These are phyloP conservation scores for Allolobophora icterica DNA, from an alignment of 2,888 invertebrate species.

Conservation along the genomic window DNA sequence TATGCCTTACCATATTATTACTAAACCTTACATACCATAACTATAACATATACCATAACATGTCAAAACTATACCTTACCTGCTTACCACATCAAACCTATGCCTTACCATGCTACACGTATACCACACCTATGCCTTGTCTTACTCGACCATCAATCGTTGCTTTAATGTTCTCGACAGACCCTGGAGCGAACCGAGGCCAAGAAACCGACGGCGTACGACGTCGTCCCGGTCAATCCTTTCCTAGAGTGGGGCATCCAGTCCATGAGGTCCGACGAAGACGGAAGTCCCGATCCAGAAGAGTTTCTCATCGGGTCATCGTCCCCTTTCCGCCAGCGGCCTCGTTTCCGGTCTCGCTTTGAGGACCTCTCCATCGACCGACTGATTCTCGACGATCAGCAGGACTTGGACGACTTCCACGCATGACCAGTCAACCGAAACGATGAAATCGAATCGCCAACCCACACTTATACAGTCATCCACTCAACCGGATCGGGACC, in stretches of 20 bases:
- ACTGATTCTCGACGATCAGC: not conserved
- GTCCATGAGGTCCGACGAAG: not conserved
- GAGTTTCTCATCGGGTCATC: not conserved
- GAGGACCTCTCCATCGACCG: slow-evolving; percentile 17
- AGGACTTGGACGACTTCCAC: not conserved
- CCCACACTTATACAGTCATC: not conserved
- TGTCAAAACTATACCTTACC: no score
- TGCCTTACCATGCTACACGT: no score
- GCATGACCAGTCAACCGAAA: not conserved
- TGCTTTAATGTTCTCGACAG: not conserved
- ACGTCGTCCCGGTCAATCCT: not conserved
- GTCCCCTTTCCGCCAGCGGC: not conserved
- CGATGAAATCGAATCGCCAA: not conserved
- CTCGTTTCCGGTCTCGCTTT: not conserved
- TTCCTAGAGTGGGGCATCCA: not conserved
- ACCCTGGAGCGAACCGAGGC: slow-evolving; percentile 1
- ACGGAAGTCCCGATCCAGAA: not conserved
- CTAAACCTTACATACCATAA: no score
- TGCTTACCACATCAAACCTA: no score
- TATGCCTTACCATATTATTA: no score
- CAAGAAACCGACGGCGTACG: not conserved
- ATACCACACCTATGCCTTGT: no score
- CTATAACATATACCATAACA: no score
- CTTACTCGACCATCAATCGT: not conserved
- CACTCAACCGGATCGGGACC: not conserved